A percentile compares a stretch with the other conserved stretches of the same genome.
Evolutionary conservation across 2,113 vertebrate species (phyloP).

Genomic region (Nerophis ophidion): DNA sequence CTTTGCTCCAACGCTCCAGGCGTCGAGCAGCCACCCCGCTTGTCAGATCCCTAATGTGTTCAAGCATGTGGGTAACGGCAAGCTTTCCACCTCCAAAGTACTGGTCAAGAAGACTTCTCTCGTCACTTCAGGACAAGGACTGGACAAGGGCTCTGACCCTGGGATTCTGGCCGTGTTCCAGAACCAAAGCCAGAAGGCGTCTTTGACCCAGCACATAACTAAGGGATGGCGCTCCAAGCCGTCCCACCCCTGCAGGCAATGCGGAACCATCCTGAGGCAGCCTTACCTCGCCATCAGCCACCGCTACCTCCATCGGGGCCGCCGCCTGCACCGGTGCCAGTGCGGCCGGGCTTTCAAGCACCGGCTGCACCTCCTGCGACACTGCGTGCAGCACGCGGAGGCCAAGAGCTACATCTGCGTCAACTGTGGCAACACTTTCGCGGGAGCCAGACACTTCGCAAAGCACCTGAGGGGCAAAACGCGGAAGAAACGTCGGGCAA

Average conservation of each 20-base stretch:
- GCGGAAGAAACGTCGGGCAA: conserved; percentile 9
- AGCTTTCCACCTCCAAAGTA: not conserved
- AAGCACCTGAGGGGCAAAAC: conserved; percentile 34
- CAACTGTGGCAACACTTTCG: conserved; percentile 61
- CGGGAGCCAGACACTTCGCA: conserved; percentile 41
- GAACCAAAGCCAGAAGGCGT: conserved; percentile 47
- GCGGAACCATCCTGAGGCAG: conserved; percentile 63
- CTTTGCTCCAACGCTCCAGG: not conserved
- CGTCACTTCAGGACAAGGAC: no score
- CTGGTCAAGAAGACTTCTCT: no score
- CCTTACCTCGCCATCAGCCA: conserved; percentile 62
- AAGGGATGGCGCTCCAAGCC: conserved; percentile 59
- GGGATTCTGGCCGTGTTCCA: conserved; percentile 56
- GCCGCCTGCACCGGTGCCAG: conserved; percentile 61
- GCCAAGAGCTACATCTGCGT: conserved; percentile 68
- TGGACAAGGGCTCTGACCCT: no score
- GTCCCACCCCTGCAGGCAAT: conserved; percentile 61
- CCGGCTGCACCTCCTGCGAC: conserved; percentile 70
- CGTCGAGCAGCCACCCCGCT: not conserved
- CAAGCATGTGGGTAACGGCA: conserved; percentile 28
- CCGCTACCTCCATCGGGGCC: conserved; percentile 67
- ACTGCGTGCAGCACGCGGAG: conserved; percentile 72
- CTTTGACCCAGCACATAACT: conserved; percentile 43
- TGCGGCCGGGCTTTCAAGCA: conserved; percentile 68
- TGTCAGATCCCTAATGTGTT: conserved; percentile 6